phyloP scores from a whole-genome alignment of 64 coral and sea anemone species.

The Montipora foliosa region DNA sequence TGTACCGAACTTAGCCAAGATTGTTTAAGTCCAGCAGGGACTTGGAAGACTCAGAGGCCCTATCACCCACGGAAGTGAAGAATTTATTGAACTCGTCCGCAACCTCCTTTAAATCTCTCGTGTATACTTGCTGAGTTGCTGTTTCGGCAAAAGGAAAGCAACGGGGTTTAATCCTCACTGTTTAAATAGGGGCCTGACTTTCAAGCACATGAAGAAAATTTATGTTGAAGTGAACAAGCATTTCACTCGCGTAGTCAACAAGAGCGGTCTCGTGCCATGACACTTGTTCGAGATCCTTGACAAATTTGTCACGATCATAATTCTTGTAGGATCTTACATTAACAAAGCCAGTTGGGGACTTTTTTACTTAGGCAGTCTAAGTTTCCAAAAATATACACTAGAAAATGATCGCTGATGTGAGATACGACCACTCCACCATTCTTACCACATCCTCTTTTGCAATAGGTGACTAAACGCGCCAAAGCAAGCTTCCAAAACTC shows the following conservation, averaged over 20 bases:
- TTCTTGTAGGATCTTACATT: slow-evolving; percentile 56
- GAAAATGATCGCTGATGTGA: too few relatives aligned
- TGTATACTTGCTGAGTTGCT: not conserved
- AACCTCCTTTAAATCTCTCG: too few relatives aligned
- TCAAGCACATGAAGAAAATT: slow-evolving; percentile 51
- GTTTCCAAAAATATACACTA: not conserved
- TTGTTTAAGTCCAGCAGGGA: too few relatives aligned
- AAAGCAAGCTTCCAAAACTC: too few relatives aligned
- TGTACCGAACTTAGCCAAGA: too few relatives aligned
- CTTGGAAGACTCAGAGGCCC: too few relatives aligned
- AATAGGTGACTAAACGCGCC: too few relatives aligned
- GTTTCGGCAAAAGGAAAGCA: slow-evolving; percentile 7
- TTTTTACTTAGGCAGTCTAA: slow-evolving; percentile 8
- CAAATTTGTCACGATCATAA: slow-evolving; percentile 29
- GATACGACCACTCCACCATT: too few relatives aligned
- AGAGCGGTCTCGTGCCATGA: slow-evolving; percentile 2
- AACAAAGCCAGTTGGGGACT: slow-evolving; percentile 5
- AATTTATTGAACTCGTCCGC: too few relatives aligned
- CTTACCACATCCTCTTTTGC: too few relatives aligned
- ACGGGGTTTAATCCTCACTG: slow-evolving; percentile 26
- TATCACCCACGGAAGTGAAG: too few relatives aligned
- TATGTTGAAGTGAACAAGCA: slow-evolving; percentile 37
- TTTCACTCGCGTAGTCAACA: slow-evolving; percentile 25
- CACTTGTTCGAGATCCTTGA: slow-evolving; percentile 49
- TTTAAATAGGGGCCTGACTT: slow-evolving; percentile 60